Evolutionary conservation across 2,888 invertebrate genomes (phyloP).

Genomic region (Magallana nippona): DNA sequence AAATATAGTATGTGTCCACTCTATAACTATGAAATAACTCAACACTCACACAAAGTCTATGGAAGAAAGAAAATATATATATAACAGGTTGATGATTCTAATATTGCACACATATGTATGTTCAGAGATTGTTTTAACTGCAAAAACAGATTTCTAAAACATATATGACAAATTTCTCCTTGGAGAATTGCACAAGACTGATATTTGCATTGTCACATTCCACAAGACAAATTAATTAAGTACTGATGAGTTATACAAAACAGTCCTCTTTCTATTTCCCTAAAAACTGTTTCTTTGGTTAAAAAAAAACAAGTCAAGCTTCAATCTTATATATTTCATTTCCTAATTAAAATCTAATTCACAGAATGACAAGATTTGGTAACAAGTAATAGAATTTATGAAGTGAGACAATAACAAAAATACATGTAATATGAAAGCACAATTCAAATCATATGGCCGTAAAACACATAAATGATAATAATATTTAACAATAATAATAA

Average conservation of each 20-base stretch:
- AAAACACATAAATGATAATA: background rate
- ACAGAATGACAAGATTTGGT: too few relatives aligned
- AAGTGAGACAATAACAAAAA: slow-evolving; percentile 17
- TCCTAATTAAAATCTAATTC: too few relatives aligned
- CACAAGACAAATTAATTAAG: too few relatives aligned
- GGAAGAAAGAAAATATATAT: background rate
- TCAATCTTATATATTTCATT: too few relatives aligned
- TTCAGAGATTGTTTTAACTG: background rate
- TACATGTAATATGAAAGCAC: slow-evolving; percentile 17
- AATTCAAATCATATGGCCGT: slow-evolving; percentile 4
- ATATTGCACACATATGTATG: slow-evolving; percentile 23
- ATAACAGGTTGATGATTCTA: background rate
- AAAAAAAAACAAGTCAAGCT: background rate
- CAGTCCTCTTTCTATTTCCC: background rate
- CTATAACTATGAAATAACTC: too few relatives aligned
- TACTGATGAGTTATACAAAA: too few relatives aligned
- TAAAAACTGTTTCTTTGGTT: background rate
- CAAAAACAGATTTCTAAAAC: background rate
- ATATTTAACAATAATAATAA: background rate
- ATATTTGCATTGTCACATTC: background rate
- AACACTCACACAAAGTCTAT: too few relatives aligned
- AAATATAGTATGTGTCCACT: too few relatives aligned
- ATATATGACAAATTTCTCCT: background rate
- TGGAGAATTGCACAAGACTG: background rate
- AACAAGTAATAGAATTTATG: background rate